Percentiles rank a stretch among this genome's conserved stretches.
These are phyloP conservation scores for Drosophila maculinotata DNA, from an alignment of 2,888 invertebrate genomes.

Conservation along the genomic window DNA sequence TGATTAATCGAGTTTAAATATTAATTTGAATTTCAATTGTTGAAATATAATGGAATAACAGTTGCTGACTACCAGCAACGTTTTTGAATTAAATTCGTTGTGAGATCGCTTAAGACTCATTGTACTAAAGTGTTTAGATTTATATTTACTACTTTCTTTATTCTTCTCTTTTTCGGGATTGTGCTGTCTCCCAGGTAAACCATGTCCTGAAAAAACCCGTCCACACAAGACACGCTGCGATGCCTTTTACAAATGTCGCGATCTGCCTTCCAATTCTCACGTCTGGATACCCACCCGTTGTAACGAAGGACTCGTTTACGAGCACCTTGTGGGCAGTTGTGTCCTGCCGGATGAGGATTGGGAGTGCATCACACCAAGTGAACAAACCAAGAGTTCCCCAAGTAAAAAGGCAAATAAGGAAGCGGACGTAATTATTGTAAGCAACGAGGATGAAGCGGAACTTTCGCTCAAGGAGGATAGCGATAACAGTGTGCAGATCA, in stretches of 20 bases:
- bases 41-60: too few species aligned
- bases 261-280: slow-evolving; percentile 76
- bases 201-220: slow-evolving; percentile 83
- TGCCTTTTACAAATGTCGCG: slow-evolving; percentile 82
- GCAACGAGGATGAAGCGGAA: slow-evolving; percentile 60
- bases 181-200: slow-evolving; percentile 75
- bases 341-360: slow-evolving; percentile 85
- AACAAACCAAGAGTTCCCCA: slow-evolving; percentile 30
- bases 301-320: slow-evolving; percentile 83
- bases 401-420: slow-evolving; percentile 24
- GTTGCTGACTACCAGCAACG: too few species aligned
- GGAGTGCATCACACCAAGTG: slow-evolving; percentile 82
- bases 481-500: slow-evolving; percentile 74
- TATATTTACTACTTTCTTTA: slow-evolving; percentile 3
- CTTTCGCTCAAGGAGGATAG: slow-evolving; percentile 42
- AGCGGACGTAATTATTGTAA: slow-evolving; percentile 67
- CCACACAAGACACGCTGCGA: slow-evolving; percentile 84
- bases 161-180: neutral
- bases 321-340: slow-evolving; percentile 82
- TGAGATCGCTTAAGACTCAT: neutral
- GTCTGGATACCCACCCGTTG: slow-evolving; percentile 84
- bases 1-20: neutral
- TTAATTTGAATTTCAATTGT: neutral
- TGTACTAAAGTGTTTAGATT: neutral
- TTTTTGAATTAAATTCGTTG: neutral